Conservation (phyloP, 2,113 vertebrate species). For the Psilopogon haemacephalus region DNA sequence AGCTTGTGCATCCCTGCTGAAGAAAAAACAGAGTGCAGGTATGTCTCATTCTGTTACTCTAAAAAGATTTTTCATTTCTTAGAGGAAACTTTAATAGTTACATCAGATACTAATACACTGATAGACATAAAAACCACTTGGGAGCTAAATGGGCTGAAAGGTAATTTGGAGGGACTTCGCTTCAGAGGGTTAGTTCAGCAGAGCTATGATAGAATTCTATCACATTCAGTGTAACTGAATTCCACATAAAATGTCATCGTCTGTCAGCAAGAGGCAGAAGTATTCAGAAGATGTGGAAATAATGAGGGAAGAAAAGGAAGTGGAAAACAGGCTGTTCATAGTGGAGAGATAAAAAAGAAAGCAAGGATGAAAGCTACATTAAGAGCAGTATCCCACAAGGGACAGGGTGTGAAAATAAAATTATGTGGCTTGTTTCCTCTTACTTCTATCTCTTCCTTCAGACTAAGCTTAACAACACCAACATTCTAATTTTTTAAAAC, state of each 20-base stretch:
- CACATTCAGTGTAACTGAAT: neutral
- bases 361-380: neutral
- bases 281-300: neutral
- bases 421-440: neutral
- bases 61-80: neutral
- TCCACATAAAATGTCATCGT: neutral
- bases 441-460: neutral
- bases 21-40: slow-evolving; percentile 85
- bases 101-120: neutral
- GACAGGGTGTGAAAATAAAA: neutral
- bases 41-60: slow-evolving; percentile 1
- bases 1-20: slow-evolving; percentile 90
- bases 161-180: neutral
- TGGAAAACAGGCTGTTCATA: neutral
- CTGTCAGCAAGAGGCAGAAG: neutral
- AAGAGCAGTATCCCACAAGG: neutral
- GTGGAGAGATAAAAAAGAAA: neutral
- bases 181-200: neutral
- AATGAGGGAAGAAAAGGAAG: neutral
- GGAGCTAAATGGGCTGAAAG: neutral
- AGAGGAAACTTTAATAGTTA: neutral
- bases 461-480: neutral
- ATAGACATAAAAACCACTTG: neutral
- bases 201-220: neutral
- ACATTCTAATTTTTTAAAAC: neutral